Conservation (phyloP, 2,113 vertebrate species). For the Hippopotamus amphibius region DNA sequence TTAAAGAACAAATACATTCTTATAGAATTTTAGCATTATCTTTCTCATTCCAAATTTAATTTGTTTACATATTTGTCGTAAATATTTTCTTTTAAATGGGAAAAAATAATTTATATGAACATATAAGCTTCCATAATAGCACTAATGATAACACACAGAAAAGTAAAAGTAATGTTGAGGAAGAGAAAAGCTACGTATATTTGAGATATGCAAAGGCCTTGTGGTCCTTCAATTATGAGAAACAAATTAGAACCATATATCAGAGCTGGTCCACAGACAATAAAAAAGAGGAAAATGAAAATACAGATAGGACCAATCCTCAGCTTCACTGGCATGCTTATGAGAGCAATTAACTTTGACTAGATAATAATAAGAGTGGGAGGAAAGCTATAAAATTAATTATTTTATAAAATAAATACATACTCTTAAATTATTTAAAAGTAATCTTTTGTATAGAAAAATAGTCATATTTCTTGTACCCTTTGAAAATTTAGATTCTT, state of each 20-base stretch:
- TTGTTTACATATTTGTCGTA: neutral
- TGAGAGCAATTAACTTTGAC: neutral
- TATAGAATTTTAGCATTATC: neutral
- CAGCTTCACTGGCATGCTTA: neutral
- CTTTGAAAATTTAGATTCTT: neutral
- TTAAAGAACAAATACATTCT: neutral
- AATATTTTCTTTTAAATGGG: neutral
- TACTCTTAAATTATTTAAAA: conserved; percentile 6
- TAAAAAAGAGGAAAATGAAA: neutral
- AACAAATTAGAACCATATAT: neutral
- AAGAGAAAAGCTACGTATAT: neutral
- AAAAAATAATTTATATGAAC: neutral
- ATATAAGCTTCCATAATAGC: neutral
- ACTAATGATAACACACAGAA: neutral
- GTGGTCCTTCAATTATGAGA: neutral
- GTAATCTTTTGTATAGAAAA: neutral
- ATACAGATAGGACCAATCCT: neutral
- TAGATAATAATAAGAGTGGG: neutral
- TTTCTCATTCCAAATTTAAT: neutral
- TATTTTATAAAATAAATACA: neutral
- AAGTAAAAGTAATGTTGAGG: neutral
- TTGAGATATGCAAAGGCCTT: neutral
- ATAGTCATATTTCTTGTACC: neutral
- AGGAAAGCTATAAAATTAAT: neutral
- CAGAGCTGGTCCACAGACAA: neutral